These are phyloP conservation scores for Oxystoma pomonae DNA, from an alignment of 2,888 invertebrate genomes.

Conservation along the genomic window DNA sequence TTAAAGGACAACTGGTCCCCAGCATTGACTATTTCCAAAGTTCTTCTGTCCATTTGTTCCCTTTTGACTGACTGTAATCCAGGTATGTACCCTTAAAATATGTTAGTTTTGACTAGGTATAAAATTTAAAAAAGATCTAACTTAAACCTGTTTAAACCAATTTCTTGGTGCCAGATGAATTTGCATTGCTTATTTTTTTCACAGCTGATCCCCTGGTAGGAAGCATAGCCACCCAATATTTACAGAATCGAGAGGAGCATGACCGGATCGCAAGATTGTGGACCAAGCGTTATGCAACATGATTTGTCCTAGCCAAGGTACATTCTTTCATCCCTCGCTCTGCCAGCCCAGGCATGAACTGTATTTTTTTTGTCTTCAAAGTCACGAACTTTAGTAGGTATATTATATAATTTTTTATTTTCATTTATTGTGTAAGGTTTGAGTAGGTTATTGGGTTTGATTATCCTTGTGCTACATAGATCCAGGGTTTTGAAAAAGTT, in stretches of 20 bases:
- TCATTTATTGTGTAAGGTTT: background rate
- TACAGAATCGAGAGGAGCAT: constrained; percentile 96
- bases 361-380: background rate
- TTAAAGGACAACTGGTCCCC: constrained; percentile 99
- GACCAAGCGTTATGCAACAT: constrained; percentile 97
- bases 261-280: constrained; percentile 97
- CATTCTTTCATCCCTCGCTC: constrained; percentile 40
- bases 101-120: too few relatives aligned
- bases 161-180: too few relatives aligned
- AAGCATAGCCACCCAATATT: constrained; percentile 96
- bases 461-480: background rate
- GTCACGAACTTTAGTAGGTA: too few relatives aligned
- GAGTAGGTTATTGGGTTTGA: background rate
- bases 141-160: too few relatives aligned
- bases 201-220: constrained; percentile 94
- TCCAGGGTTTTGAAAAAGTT: background rate
- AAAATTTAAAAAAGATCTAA: too few relatives aligned
- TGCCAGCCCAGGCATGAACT: constrained; percentile 41
- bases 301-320: constrained; percentile 51
- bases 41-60: constrained; percentile 95
- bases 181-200: constrained; percentile 39
- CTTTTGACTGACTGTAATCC: constrained; percentile 98
- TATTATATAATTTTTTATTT: background rate
- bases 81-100: too few relatives aligned
- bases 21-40: constrained; percentile 97